Conservation (phyloP, 2,797 vertebrate genomes). For the Amniataba percoides region DNA sequence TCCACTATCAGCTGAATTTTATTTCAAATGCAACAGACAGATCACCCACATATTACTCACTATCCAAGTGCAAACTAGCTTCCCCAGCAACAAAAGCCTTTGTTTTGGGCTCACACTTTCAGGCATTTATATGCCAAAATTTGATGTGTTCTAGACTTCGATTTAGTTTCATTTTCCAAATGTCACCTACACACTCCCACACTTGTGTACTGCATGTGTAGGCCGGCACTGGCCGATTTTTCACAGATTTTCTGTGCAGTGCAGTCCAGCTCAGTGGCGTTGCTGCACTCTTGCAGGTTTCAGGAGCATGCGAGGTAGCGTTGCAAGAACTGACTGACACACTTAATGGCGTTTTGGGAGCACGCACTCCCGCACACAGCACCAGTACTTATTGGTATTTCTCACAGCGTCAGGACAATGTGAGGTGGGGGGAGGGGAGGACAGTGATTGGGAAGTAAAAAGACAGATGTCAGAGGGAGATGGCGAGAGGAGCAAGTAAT, state of each 20-base stretch:
- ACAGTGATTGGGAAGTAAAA: conserved; percentile 39
- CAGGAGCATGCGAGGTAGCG: conserved; percentile 84
- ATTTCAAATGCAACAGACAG: not conserved
- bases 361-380: conserved; percentile 69
- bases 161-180: conserved; percentile 21
- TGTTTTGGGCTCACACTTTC: conserved; percentile 7
- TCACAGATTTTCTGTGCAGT: conserved; percentile 82
- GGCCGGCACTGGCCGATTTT: conserved; percentile 44
- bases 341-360: conserved; percentile 86
- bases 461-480: conserved; percentile 38
- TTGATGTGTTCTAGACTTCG: conserved; percentile 12
- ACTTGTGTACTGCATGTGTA: conserved; percentile 38
- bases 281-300: conserved; percentile 87
- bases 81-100: conserved; percentile 12
- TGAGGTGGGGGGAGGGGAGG: conserved; percentile 21
- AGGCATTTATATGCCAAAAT: conserved; percentile 1
- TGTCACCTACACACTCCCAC: conserved; percentile 38
- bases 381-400: conserved; percentile 85
- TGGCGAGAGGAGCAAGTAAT: conserved; percentile 8
- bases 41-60: conserved; percentile 20
- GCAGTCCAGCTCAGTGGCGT: conserved; percentile 81
- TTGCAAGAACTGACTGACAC: conserved; percentile 88
- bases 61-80: conserved; percentile 14
- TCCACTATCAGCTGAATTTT: not conserved
- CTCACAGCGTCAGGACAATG: conserved; percentile 19